A percentile compares a stretch with the other conserved stretches of the same genome.
Evolutionary conservation across 2,888 invertebrate species (phyloP).

Genomic region (Seira musarum): DNA sequence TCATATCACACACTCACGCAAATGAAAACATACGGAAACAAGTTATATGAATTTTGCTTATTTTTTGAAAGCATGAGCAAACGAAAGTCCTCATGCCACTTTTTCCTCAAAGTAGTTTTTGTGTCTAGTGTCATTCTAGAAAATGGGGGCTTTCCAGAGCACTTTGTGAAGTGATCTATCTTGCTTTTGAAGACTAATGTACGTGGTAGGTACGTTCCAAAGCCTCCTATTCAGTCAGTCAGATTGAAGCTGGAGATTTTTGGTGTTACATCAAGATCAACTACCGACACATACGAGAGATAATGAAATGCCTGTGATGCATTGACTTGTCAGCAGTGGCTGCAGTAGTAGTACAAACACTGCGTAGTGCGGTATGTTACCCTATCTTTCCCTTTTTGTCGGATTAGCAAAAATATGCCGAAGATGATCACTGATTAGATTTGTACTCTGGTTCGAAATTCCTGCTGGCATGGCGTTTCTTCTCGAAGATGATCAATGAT

Average conservation of each 20-base stretch:
- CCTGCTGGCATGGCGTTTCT: conserved; percentile 47
- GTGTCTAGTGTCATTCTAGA: too few relatives aligned
- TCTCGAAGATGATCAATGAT: conserved; percentile 55
- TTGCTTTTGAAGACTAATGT: too few relatives aligned
- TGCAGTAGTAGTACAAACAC: background rate
- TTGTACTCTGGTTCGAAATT: conserved; percentile 22
- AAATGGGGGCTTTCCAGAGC: too few relatives aligned
- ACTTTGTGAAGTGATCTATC: too few relatives aligned
- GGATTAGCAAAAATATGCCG: conserved; percentile 48
- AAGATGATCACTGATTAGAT: conserved; percentile 26
- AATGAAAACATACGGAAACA: background rate
- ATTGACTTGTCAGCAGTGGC: conserved; percentile 10
- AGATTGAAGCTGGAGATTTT: too few relatives aligned
- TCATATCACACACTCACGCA: background rate
- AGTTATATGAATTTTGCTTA: background rate
- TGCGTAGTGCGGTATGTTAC: background rate
- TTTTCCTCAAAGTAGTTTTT: too few relatives aligned
- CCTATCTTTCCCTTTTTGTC: conserved; percentile 13
- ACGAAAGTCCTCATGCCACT: too few relatives aligned
- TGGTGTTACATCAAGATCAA: too few relatives aligned
- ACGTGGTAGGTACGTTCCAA: too few relatives aligned
- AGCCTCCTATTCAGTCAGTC: too few relatives aligned
- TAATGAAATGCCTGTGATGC: background rate
- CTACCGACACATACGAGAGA: conserved; percentile 3
- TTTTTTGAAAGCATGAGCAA: too few relatives aligned